Base-by-base conservation (phyloP, 2,888 invertebrate genomes). In the Nowickia ferox region DNA sequence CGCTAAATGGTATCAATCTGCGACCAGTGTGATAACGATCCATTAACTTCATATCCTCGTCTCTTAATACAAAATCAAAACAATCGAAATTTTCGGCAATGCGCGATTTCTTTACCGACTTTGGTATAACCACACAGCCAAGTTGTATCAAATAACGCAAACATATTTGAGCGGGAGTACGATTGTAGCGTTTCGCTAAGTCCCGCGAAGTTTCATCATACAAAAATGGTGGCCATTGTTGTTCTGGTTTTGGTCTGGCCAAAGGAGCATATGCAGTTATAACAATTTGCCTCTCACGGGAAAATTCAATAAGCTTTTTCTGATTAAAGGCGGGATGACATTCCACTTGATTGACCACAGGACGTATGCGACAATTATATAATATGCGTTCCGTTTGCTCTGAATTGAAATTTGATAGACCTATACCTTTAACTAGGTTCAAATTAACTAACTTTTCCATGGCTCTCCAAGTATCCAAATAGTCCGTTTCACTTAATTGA, bases 211-310 rank as follows among this genome's bases (percentile, higher is more conserved):
- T 90, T 69, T 87, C 87, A 44, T 92, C 92, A 78, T 89, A 92
- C 42, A 92, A 88, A 77, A 92, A 92, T 79, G 93, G 92, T 0
- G 94, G 93, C 88, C 94, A 93, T 38, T 94, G 93, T 1, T 94
- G 89, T 0, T 94, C 92, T 0, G 95, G 94, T 91, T 93, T 92
- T 1, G 94, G 94, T 59, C 94, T 93, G 15, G 96, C 97, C 74
- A 97, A 93, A 0, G 97, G 97, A 65, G 96, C 95, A 92, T 96
- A 97, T 0, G 93, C 97, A 90, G 93, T 95, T 80, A 97, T 93
- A 1, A 93, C 92, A 72, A 98, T 96, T 71, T 93, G 93, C 51
- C 94, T 94, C 5, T 94, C 91, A 57, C 94, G 94, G 90, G 97
- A 96, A 89, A 95, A 97, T 1, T 95, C 93, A 0, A 96, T 94